Evolutionary conservation across 2,888 invertebrate species (phyloP).

Genomic region (Aphodius sticticus): DNA sequence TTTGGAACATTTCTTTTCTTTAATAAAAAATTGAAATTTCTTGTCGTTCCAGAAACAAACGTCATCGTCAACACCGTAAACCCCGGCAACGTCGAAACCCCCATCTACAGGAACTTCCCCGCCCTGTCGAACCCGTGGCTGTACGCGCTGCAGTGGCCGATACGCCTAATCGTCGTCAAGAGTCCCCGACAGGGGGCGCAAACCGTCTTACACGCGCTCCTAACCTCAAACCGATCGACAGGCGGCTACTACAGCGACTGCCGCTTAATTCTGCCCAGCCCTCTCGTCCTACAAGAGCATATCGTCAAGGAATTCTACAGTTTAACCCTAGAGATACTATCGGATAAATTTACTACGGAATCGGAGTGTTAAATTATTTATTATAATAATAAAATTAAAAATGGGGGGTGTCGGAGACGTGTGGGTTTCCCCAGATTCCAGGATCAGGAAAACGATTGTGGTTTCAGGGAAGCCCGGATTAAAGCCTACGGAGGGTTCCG

Average conservation of each 20-base stretch:
- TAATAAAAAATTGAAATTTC: no score
- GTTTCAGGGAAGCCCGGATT: constrained; percentile 48
- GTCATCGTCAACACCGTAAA: constrained; percentile 59
- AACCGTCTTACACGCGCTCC: constrained; percentile 56
- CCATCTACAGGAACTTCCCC: constrained; percentile 57
- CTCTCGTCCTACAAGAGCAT: constrained; percentile 51
- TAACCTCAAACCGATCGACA: constrained; percentile 55
- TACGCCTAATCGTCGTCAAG: constrained; percentile 56
- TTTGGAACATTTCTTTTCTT: no score
- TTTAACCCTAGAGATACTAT: constrained; percentile 53
- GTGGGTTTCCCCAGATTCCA: constrained; percentile 54
- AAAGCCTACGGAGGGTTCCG: constrained; percentile 56
- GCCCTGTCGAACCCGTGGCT: constrained; percentile 53
- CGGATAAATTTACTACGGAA: constrained; percentile 52
- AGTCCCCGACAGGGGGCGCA: constrained; percentile 59
- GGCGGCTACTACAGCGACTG: constrained; percentile 58
- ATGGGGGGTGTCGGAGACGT: constrained; percentile 26
- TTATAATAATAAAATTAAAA: constrained; percentile 17
- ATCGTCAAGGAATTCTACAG: constrained; percentile 53
- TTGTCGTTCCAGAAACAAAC: constrained; percentile 53
- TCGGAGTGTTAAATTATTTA: constrained; percentile 52
- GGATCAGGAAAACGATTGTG: constrained; percentile 53
- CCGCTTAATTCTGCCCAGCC: constrained; percentile 52
- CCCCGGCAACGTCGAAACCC: constrained; percentile 61
- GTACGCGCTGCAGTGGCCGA: constrained; percentile 57